Percentiles rank a stretch among this genome's conserved stretches.
Evolutionary conservation across 2,113 vertebrate genomes (phyloP).

Genomic region (Elephantulus edwardii): DNA sequence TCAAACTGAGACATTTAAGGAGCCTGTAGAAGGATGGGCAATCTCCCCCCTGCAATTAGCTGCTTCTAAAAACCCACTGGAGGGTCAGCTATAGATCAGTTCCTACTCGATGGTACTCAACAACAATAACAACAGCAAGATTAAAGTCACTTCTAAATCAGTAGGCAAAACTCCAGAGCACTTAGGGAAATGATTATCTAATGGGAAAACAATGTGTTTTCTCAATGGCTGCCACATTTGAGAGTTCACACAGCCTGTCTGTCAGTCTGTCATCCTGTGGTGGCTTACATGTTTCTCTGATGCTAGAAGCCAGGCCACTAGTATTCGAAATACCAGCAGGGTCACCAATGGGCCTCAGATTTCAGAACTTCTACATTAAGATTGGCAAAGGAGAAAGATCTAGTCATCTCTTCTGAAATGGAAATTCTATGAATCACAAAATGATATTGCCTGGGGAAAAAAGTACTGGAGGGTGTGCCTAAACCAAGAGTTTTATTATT

Average conservation of each 20-base stretch:
- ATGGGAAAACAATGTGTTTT: fast-evolving
- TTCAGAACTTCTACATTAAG: neutral
- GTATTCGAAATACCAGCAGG: neutral
- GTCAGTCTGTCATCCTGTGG: neutral
- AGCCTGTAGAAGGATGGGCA: too few species aligned
- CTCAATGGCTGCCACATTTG: neutral
- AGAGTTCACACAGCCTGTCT: neutral
- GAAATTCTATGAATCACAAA: neutral
- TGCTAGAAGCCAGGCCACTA: neutral
- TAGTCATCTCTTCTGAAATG: neutral
- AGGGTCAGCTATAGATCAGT: too few species aligned
- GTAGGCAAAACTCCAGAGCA: too few species aligned
- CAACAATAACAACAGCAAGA: too few species aligned
- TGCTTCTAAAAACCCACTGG: too few species aligned
- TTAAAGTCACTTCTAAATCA: neutral
- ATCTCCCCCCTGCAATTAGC: too few species aligned
- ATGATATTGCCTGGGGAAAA: neutral
- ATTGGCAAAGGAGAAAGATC: neutral
- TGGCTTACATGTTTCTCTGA: neutral
- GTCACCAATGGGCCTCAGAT: neutral
- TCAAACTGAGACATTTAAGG: fast-evolving
- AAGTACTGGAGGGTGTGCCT: neutral
- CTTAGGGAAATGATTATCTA: too few species aligned
- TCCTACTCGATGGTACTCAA: too few species aligned
- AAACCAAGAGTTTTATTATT: neutral